These are phyloP conservation scores for Sardina pilchardus DNA, from an alignment of 2,113 vertebrate species.

Conservation along the genomic window DNA sequence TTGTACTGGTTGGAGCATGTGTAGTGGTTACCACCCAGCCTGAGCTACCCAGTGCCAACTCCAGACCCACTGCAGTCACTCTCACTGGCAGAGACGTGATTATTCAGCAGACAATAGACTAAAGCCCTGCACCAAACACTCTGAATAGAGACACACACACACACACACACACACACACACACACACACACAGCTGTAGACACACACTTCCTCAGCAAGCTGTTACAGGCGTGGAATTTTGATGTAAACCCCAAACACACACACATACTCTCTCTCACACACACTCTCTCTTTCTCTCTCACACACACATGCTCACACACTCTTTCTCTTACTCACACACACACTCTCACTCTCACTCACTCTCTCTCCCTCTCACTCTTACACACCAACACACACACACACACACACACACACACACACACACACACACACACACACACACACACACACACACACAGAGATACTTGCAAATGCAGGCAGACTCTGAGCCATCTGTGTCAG, in stretches of 20 bases:
- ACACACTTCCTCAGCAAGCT: slow-evolving; percentile 1
- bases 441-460: background rate
- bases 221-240: background rate
- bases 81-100: slow-evolving; percentile 26
- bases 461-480: background rate
- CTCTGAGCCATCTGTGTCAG: background rate
- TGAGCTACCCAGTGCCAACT: background rate
- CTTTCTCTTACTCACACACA: background rate
- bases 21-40: background rate
- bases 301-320: background rate
- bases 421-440: slow-evolving; percentile 19
- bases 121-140: slow-evolving; percentile 32
- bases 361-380: no score
- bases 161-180: background rate
- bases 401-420: background rate
- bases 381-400: background rate
- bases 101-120: slow-evolving; percentile 31
- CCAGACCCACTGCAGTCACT: background rate
- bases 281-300: background rate
- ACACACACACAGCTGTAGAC: background rate
- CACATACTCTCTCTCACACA: background rate
- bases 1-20: background rate
- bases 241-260: background rate
- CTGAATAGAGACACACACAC: background rate
- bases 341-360: background rate